phyloP scores from a whole-genome alignment of 2,113 vertebrate species.

The Charina bottae region DNA sequence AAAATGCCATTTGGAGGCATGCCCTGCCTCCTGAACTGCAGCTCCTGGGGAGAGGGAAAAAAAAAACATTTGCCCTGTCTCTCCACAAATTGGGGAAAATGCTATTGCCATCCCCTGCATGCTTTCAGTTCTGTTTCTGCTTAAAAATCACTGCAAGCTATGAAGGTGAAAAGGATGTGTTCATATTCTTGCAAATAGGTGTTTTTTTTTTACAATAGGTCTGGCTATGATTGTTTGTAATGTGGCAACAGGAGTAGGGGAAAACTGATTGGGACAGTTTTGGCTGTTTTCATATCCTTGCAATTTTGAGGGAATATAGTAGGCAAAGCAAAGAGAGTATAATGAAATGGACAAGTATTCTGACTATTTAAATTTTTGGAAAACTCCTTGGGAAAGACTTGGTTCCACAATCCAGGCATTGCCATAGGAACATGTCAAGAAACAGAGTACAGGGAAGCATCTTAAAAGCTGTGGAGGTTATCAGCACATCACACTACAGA shows the following conservation, averaged over 20 bases:
- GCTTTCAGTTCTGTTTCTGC: not conserved
- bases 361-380: not conserved
- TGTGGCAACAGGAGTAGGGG: not conserved
- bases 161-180: not conserved
- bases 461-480: not conserved
- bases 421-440: not conserved
- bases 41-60: not conserved
- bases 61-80: not conserved
- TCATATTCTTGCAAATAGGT: not conserved
- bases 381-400: not conserved
- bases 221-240: not conserved
- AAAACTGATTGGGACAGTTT: not conserved
- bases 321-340: not conserved
- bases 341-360: not conserved
- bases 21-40: not conserved
- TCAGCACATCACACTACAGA: not conserved
- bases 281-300: not conserved
- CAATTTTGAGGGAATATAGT: not conserved
- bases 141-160: not conserved
- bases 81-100: not conserved
- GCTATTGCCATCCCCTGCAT: not conserved
- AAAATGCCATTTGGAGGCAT: not conserved
- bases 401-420: not conserved
- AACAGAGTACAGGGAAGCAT: not conserved
- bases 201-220: not conserved